Percentiles rank a stretch among this genome's conserved stretches.
phyloP scores from a whole-genome alignment of 2,888 invertebrate species.

The Eristalinus aeneus region DNA sequence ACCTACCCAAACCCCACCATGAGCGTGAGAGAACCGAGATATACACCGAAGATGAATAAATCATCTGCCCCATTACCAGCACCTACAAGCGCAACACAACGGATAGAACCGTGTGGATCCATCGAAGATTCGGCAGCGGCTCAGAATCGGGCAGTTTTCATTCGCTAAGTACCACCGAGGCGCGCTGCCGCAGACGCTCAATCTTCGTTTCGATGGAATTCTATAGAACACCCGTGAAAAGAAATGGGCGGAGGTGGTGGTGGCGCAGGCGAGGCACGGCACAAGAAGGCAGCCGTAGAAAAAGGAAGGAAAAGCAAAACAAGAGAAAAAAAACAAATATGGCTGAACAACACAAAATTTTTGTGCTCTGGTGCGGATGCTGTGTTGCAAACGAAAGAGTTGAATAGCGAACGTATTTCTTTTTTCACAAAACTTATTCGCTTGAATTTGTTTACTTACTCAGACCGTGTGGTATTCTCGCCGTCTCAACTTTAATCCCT shows the following conservation, averaged over 20 bases:
- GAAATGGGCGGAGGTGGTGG: slow-evolving; percentile 62
- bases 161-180: slow-evolving; percentile 1
- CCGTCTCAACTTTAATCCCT: slow-evolving; percentile 28
- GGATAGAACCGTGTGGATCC: neutral
- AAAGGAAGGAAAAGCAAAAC: slow-evolving; percentile 7
- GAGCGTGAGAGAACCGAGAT: slow-evolving; percentile 15
- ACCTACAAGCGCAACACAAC: slow-evolving; percentile 24
- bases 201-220: slow-evolving; percentile 71
- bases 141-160: slow-evolving; percentile 26
- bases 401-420: slow-evolving; percentile 54
- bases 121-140: neutral
- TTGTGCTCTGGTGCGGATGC: slow-evolving; percentile 49
- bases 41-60: slow-evolving; percentile 17
- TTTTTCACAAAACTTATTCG: neutral
- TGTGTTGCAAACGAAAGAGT: slow-evolving; percentile 62
- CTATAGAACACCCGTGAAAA: slow-evolving; percentile 66
- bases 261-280: neutral
- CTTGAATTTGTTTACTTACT: slow-evolving; percentile 50
- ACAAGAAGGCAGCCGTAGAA: neutral
- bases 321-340: slow-evolving; percentile 54
- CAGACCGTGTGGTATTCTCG: neutral
- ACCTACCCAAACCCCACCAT: slow-evolving; percentile 54
- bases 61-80: slow-evolving; percentile 58
- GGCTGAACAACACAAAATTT: slow-evolving; percentile 43
- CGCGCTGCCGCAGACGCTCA: slow-evolving; percentile 55